phyloP scores from a whole-genome alignment of 2,113 vertebrate species.

The Lates calcarifer region DNA sequence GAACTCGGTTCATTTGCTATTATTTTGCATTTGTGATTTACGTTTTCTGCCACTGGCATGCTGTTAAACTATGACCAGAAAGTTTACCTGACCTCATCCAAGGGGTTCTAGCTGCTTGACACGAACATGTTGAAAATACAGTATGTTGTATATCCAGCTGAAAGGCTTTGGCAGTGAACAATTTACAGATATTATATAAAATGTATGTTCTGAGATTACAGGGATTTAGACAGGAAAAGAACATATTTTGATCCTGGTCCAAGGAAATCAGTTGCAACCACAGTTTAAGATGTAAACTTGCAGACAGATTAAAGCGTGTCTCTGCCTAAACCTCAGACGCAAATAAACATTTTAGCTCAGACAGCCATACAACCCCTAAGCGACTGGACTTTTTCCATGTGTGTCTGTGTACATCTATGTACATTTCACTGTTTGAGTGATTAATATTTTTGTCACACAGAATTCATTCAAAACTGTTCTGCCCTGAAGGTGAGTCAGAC shows the following conservation, averaged over 20 bases:
- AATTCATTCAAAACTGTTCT: not conserved
- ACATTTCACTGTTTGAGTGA: not conserved
- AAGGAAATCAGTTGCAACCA: not conserved
- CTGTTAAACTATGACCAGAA: not conserved
- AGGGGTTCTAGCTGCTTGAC: not conserved
- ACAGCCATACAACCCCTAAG: not conserved
- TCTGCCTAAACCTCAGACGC: not conserved
- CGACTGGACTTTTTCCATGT: slow-evolving; percentile 1
- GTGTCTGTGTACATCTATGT: not conserved
- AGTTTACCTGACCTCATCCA: not conserved
- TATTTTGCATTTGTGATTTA: slow-evolving; percentile 2
- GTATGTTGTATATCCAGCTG: not conserved
- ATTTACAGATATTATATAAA: not conserved
- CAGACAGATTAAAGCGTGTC: not conserved
- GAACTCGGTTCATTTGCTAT: not conserved
- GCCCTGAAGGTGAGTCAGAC: not conserved
- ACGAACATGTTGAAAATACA: not conserved
- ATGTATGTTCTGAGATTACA: not conserved
- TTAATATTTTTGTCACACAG: not conserved
- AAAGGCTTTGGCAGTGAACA: not conserved
- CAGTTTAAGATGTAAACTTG: not conserved
- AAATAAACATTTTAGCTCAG: not conserved
- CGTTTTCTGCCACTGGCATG: not conserved
- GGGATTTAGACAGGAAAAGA: not conserved
- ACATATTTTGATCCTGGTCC: not conserved